Conservation (phyloP, 2,113 vertebrate genomes). For the Herpetotheres cachinnans region DNA sequence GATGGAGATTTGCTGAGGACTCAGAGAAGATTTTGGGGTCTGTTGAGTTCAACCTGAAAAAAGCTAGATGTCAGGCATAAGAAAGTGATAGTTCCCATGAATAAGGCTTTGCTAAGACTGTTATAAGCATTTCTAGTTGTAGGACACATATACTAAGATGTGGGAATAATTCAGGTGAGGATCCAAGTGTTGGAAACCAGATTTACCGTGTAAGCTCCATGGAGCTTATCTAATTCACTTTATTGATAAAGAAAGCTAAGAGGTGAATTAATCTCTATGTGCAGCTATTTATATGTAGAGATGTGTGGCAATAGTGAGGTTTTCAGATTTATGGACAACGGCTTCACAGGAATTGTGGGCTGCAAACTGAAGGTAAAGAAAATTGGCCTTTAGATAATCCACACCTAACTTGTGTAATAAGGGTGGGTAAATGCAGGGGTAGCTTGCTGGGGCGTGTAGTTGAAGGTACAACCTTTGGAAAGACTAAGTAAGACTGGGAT, state of each 20-base stretch:
- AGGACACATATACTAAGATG: not conserved
- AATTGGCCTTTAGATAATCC: not conserved
- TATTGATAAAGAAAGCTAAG: not conserved
- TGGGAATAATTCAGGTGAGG: not conserved
- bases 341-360: not conserved
- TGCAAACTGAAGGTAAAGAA: not conserved
- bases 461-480: not conserved
- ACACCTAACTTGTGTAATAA: not conserved
- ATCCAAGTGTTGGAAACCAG: not conserved
- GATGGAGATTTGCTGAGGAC: not conserved
- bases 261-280: not conserved
- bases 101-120: not conserved
- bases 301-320: not conserved
- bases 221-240: not conserved
- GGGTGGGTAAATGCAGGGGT: not conserved
- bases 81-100: not conserved
- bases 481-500: not conserved
- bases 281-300: not conserved
- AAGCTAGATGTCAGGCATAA: not conserved
- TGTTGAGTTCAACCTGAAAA: not conserved
- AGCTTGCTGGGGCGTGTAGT: not conserved
- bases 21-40: rapidly evolving
- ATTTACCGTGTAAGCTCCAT: not conserved
- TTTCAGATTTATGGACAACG: not conserved
- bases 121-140: not conserved